A percentile compares a stretch with the other conserved stretches of the same genome.
Evolutionary conservation across 2,113 vertebrate genomes (phyloP).

Genomic region (Hippocampus abdominalis): DNA sequence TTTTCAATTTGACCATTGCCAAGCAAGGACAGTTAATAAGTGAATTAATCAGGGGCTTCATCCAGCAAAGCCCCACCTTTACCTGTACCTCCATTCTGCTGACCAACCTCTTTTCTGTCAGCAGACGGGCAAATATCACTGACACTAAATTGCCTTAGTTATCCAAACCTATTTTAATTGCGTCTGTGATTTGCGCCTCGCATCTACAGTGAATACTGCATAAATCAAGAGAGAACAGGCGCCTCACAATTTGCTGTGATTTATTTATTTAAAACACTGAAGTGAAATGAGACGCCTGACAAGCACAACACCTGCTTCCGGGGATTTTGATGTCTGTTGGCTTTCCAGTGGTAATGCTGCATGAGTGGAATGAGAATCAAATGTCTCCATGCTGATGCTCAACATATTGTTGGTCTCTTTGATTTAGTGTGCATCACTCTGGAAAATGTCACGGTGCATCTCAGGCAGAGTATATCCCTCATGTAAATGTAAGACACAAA

Average conservation of each 20-base stretch:
- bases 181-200: slow-evolving; percentile 60
- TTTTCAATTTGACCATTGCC: slow-evolving; percentile 8
- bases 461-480: slow-evolving; percentile 63
- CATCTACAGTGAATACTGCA: slow-evolving; percentile 33
- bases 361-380: slow-evolving; percentile 63
- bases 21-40: slow-evolving; percentile 8
- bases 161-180: slow-evolving; percentile 66
- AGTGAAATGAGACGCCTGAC: slow-evolving; percentile 58
- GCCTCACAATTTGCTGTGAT: slow-evolving; percentile 41
- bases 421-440: slow-evolving; percentile 65
- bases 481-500: slow-evolving; percentile 55
- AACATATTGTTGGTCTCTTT: slow-evolving; percentile 66
- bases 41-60: slow-evolving; percentile 24
- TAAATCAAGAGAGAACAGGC: slow-evolving; percentile 35
- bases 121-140: slow-evolving; percentile 93
- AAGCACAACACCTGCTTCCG: slow-evolving; percentile 50
- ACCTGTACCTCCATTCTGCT: slow-evolving; percentile 76
- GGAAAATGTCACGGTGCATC: slow-evolving; percentile 63
- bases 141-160: slow-evolving; percentile 74
- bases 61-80: slow-evolving; percentile 23
- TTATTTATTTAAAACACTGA: slow-evolving; percentile 50
- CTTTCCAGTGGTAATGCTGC: slow-evolving; percentile 61
- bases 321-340: slow-evolving; percentile 61
- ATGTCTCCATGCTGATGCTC: slow-evolving; percentile 65
- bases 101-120: slow-evolving; percentile 88